Base-by-base conservation (phyloP, 1,140 invertebrate genomes). In the Cryptotermes secundus region DNA sequence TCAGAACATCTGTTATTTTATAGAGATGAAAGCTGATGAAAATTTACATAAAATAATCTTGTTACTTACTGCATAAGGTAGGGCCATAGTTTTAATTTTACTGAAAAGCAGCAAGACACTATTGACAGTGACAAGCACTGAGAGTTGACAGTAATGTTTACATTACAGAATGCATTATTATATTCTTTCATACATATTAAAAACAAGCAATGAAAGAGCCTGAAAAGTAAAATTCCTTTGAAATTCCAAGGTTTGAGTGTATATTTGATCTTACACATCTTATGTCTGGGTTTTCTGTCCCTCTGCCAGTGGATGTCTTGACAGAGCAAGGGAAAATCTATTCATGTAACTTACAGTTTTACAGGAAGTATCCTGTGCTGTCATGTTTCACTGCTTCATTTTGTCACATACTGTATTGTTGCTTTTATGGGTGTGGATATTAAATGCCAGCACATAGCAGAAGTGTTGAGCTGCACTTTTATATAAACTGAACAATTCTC, bases 381-480 rank as follows among this genome's bases (percentile, higher is more conserved):
- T 42, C 16, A 14, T 49, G 16, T 49, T 49, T 49, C 16, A 49
- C 14, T 49, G 45, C 14, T 49, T 31, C 9, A 7, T 72, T 31
- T 14, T 72, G 59, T 72, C 59, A 31, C 59, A 72, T 72, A 72
- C 9, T 72, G 59, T 14, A 72, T 72, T 72, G 59, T 31, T 49
- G 45, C 45, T 49, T 72, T 72, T 72, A 72, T 72, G 59, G 59
- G 59, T 31, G 59, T 72, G 31, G 59, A 72, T 72, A 72, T 72
- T 31, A 72, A 49, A 49, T 49, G 45, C 45, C 45, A 49, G 45
- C 14, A 19, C 14, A 49, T 49, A 49, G 1, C 45, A 49, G 14
- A 49, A 49, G 22, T 49, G 19, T 72, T 72, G 26, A 72, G 19
- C 45, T 49, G n/a, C 26, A 72, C 7, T 59, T 7, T 72, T 72